Conservation (phyloP, 2,888 invertebrate species). For the Neria commutata region DNA sequence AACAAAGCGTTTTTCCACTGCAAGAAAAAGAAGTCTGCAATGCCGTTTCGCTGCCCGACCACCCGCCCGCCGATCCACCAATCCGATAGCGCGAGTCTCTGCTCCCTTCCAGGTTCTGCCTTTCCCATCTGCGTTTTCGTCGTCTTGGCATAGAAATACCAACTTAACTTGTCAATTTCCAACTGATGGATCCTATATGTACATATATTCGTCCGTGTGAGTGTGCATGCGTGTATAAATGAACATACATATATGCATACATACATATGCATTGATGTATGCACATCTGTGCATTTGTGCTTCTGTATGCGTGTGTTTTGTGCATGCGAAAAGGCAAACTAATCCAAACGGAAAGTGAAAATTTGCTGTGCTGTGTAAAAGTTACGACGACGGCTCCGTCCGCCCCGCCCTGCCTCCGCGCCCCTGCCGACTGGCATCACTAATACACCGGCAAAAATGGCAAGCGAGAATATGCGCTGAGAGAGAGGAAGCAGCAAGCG, state of each 20-base stretch:
- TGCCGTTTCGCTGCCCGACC: too few species aligned
- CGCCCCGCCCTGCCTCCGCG: slow-evolving; percentile 5
- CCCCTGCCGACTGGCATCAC: slow-evolving; percentile 13
- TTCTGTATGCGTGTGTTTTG: not conserved
- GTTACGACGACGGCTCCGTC: slow-evolving; percentile 35
- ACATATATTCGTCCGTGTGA: slow-evolving; percentile 11
- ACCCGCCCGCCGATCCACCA: too few species aligned
- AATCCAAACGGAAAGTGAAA: slow-evolving; percentile 61
- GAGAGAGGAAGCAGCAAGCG: slow-evolving; percentile 8
- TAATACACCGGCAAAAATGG: slow-evolving; percentile 5
- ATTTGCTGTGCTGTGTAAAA: slow-evolving; percentile 48
- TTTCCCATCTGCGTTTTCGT: slow-evolving; percentile 49
- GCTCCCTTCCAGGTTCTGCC: slow-evolving; percentile 18
- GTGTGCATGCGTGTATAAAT: slow-evolving; percentile 10
- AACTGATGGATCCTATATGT: slow-evolving; percentile 9
- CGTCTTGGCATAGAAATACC: slow-evolving; percentile 33
- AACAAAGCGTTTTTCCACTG: too few species aligned
- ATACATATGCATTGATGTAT: slow-evolving; percentile 17
- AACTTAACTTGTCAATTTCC: slow-evolving; percentile 29
- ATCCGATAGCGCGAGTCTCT: too few species aligned
- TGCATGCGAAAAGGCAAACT: slow-evolving; percentile 35
- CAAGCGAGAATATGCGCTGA: not conserved
- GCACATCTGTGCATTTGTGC: slow-evolving; percentile 4
- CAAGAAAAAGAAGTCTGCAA: too few species aligned
- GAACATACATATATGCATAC: slow-evolving; percentile 13